A percentile compares a stretch with the other conserved stretches of the same genome.
phyloP scores from a whole-genome alignment of 1,140 invertebrate genomes.

The Brachionus manjavacas region DNA sequence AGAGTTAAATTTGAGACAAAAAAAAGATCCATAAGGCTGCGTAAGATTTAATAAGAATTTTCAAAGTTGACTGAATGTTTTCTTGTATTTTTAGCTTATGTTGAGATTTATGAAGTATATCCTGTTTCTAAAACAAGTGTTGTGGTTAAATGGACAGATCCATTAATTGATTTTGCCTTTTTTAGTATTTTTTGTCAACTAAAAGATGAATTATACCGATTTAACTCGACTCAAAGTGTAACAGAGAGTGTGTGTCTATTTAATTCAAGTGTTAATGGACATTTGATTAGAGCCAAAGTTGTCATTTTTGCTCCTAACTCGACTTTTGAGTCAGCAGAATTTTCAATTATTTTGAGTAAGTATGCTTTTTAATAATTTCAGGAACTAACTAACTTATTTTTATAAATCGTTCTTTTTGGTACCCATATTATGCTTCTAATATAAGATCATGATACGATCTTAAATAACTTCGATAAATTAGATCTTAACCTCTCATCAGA shows the following conservation, averaged over 20 bases:
- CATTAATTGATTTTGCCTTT: neutral
- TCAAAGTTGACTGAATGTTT: neutral
- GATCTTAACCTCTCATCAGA: no score
- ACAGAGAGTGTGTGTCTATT: neutral
- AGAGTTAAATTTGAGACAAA: neutral
- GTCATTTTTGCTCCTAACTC: neutral
- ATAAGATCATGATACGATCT: no score
- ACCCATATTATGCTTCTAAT: no score
- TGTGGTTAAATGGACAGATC: neutral
- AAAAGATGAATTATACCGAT: neutral
- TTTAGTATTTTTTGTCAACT: neutral
- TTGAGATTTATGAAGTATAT: neutral
- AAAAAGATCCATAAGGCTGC: neutral
- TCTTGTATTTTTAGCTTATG: neutral
- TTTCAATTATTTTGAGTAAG: neutral
- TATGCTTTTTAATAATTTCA: neutral
- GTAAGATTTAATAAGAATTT: neutral
- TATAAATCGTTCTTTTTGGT: no score
- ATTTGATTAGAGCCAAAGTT: neutral
- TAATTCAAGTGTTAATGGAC: neutral
- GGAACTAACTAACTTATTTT: no score
- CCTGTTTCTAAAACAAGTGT: neutral
- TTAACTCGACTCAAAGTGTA: neutral
- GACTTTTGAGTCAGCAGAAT: neutral
- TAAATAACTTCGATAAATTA: no score